Percentiles rank a stretch among this genome's conserved stretches.
These are phyloP conservation scores for Drosophila acutilabella DNA, from an alignment of 2,888 invertebrate species.

Conservation along the genomic window DNA sequence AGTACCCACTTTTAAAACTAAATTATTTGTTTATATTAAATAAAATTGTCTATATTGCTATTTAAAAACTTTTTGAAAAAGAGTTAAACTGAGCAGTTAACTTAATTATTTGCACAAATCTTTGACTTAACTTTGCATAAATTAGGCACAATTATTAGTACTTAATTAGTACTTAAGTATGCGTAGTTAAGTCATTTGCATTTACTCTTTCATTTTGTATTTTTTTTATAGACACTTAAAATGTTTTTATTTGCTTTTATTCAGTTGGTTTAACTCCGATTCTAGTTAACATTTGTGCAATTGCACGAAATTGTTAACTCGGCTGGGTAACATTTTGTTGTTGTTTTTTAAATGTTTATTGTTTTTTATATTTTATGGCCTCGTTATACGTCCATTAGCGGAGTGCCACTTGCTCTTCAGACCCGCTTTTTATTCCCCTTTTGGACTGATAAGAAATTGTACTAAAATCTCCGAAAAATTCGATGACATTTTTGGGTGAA, in stretches of 20 bases:
- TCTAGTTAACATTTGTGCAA: slow-evolving; percentile 62
- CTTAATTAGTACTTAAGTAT: slow-evolving; percentile 8
- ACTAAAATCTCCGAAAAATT: slow-evolving; percentile 35
- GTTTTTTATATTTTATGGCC: slow-evolving; percentile 36
- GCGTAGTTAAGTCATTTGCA: slow-evolving; percentile 49
- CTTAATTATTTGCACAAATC: neutral
- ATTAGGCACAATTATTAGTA: slow-evolving; percentile 31
- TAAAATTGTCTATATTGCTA: too few species aligned
- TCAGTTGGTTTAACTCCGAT: slow-evolving; percentile 20
- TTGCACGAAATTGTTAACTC: slow-evolving; percentile 62
- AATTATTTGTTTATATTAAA: too few species aligned
- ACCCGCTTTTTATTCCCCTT: neutral
- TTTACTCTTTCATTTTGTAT: slow-evolving; percentile 39
- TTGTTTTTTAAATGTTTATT: too few species aligned
- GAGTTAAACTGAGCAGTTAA: neutral
- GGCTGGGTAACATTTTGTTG: slow-evolving; percentile 24
- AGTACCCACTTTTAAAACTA: too few species aligned
- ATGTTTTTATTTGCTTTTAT: slow-evolving; percentile 47
- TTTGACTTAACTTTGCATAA: slow-evolving; percentile 5
- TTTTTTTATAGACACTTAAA: slow-evolving; percentile 68
- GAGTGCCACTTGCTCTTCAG: slow-evolving; percentile 36
- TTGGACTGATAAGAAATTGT: slow-evolving; percentile 59
- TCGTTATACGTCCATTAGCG: slow-evolving; percentile 59
- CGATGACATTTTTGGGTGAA: slow-evolving; percentile 76
- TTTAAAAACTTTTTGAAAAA: neutral